These are phyloP conservation scores for Clavelina lepadiformis DNA, from an alignment of 23 tunicate species.

Conservation along the genomic window DNA sequence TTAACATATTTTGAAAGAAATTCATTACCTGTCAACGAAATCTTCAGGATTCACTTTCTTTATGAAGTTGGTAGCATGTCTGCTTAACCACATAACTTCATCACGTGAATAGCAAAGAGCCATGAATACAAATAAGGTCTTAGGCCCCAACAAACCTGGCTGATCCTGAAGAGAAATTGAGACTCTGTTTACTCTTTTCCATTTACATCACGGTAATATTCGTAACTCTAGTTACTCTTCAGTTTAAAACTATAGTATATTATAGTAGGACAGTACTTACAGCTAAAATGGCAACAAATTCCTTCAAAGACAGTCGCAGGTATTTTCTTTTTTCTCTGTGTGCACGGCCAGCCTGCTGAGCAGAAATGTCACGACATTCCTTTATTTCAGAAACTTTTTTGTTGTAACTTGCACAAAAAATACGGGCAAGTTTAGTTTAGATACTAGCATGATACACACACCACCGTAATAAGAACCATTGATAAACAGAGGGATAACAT, in stretches of 20 bases:
- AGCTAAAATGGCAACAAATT: constrained; percentile 52
- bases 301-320: constrained; percentile 77
- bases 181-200: too few relatives aligned
- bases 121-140: constrained; percentile 82
- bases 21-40: constrained; percentile 74
- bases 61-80: constrained; percentile 65
- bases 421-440: too few relatives aligned
- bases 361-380: constrained; percentile 79
- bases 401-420: too few relatives aligned
- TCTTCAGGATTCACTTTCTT: constrained; percentile 83
- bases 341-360: constrained; percentile 59
- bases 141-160: constrained; percentile 96
- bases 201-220: too few relatives aligned
- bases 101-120: constrained; percentile 74
- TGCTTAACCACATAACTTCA: constrained; percentile 77
- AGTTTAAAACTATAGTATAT: background rate
- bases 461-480: too few relatives aligned
- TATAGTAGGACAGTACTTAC: too few relatives aligned
- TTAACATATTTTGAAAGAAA: background rate
- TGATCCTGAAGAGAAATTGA: constrained; percentile 77
- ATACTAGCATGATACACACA: too few relatives aligned
- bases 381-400: constrained; percentile 85
- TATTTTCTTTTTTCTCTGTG: constrained; percentile 80
- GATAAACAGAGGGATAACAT: too few relatives aligned
- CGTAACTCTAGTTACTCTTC: background rate